These are phyloP conservation scores for Otus sunia DNA, from an alignment of 2,113 vertebrate genomes.

Conservation along the genomic window DNA sequence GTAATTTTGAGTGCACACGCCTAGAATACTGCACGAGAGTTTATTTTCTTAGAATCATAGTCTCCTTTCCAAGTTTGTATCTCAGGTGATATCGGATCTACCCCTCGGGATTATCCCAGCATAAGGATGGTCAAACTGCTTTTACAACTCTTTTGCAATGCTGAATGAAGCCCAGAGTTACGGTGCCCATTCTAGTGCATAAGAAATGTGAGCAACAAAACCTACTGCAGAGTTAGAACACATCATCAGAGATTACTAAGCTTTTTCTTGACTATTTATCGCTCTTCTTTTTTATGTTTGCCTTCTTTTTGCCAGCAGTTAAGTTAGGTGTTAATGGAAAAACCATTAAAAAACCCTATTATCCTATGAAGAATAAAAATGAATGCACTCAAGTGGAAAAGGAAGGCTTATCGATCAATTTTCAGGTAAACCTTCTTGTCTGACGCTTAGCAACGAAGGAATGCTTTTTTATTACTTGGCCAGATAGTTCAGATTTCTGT, in stretches of 20 bases:
- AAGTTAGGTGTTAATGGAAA: conserved; percentile 71
- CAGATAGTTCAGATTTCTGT: conserved; percentile 72
- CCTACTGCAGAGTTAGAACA: not conserved
- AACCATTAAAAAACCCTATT: conserved; percentile 58
- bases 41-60: not conserved
- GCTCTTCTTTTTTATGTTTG: conserved; percentile 47
- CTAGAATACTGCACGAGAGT: not conserved
- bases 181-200: rapidly evolving
- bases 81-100: not conserved
- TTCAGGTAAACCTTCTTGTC: conserved; percentile 63
- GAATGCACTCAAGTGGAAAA: conserved; percentile 62
- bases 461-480: conserved; percentile 73
- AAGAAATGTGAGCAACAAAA: not conserved
- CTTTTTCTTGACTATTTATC: not conserved
- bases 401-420: conserved; percentile 69
- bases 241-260: not conserved
- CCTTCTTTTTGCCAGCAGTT: conserved; percentile 21
- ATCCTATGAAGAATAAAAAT: conserved; percentile 61
- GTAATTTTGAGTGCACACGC: not conserved
- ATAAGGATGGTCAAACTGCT: not conserved
- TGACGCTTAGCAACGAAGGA: conserved; percentile 61
- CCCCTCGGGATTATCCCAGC: not conserved
- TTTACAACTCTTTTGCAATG: not conserved
- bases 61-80: not conserved
- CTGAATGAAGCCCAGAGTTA: not conserved